Base-by-base conservation (phyloP, 2,113 vertebrate species). In the Oreocharis arfaki region DNA sequence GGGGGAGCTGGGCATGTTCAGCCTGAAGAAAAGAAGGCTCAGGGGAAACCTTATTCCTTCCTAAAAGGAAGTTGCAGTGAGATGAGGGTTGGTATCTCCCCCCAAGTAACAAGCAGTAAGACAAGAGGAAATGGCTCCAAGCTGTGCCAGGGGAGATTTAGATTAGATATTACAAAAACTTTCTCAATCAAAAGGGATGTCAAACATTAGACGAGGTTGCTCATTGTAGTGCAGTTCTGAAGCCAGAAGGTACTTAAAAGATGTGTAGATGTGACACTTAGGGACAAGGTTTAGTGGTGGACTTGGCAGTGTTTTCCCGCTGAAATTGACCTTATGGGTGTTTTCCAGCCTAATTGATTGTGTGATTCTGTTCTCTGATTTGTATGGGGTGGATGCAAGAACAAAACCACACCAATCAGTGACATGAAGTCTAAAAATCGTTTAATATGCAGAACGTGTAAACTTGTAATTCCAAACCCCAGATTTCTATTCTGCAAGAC, bases 81-180 rank as follows among this genome's bases (percentile, higher is more conserved):
- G 17, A 49, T 56, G 26, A 56, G 19, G 8, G 8, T 13, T 32
- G 15, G 15, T 37, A 13, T 44, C 32, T 19, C 65, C 4, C 2
- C 12, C 10, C 32, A 65, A 50, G 15, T 49, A 37, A 41, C 27
- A 64, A 57, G 11, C 9, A 35, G 3, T 15, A 56, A 64, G 19
- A n/a, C 6, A 47, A 56, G 15, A 65, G 18, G 12, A 81, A 88
- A 50, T 44, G 15, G 8, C 11, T 27, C 55, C 16, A 61, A n/a
- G 20, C 7, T 27, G 8, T 65, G 28, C 12, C 33, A 42, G 14
- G 14, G 16, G 6, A 39, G 6, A 30, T 33, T 46, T 69, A 56
- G 14, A 35, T 49, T 8, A 50, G 22, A 13, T 37, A 44, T 23
- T 24, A 41, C 0, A 0, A 63, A 69, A 64, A 7, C 3, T 16